Percentiles rank a stretch among this genome's conserved stretches.
Evolutionary conservation across 2,888 invertebrate genomes (phyloP).

Genomic region (Leptopilina myrica): DNA sequence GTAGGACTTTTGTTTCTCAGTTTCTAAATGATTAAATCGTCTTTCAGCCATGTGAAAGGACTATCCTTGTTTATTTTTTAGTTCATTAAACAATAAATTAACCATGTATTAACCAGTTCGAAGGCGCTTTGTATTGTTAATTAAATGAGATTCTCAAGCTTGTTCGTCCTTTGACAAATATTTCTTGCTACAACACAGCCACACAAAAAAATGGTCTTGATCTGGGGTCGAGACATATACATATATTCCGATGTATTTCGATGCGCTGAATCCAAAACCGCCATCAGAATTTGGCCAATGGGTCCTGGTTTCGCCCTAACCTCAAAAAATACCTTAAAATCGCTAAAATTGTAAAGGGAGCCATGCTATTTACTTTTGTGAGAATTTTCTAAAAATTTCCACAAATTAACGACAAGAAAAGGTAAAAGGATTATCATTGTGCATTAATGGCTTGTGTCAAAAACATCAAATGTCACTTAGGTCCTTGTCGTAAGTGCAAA

Average conservation of each 20-base stretch:
- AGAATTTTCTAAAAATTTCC: not conserved
- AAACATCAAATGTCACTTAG: not conserved
- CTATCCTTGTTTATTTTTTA: not conserved
- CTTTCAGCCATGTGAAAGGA: not conserved
- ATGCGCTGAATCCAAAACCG: too few relatives aligned
- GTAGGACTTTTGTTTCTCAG: not conserved
- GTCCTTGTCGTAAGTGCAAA: not conserved
- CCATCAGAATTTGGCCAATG: too few relatives aligned
- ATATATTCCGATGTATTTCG: too few relatives aligned
- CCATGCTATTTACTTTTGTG: not conserved
- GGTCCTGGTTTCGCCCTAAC: too few relatives aligned
- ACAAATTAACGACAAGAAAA: not conserved
- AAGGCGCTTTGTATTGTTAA: slow-evolving; percentile 3
- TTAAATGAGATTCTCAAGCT: slow-evolving; percentile 44
- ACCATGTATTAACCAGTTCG: slow-evolving; percentile 28
- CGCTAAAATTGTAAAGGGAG: not conserved
- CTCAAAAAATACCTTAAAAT: too few relatives aligned
- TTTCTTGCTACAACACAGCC: slow-evolving; percentile 41
- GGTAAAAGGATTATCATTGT: not conserved
- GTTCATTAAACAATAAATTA: not conserved
- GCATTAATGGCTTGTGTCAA: not conserved
- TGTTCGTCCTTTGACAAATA: slow-evolving; percentile 18
- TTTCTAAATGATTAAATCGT: not conserved
- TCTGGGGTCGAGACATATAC: too few relatives aligned
- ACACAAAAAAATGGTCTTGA: too few relatives aligned